phyloP scores from a whole-genome alignment of 2,888 invertebrate species.

The Polydrusus cervinus region DNA sequence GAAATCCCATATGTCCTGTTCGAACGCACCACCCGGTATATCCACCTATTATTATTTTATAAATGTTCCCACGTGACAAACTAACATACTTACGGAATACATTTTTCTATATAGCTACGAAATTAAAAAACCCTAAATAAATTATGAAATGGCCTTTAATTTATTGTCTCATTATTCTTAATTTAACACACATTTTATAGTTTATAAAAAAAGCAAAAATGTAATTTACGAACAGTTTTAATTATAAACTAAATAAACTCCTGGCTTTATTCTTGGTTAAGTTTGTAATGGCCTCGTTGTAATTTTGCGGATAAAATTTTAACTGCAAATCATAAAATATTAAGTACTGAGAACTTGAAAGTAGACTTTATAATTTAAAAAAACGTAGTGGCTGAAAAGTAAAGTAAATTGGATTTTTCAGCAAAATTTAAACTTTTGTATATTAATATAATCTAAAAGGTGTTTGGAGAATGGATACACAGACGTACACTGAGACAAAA shows the following conservation, averaged over 20 bases:
- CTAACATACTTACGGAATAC: no score
- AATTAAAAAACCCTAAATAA: no score
- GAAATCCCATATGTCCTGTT: no score
- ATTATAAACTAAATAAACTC: neutral
- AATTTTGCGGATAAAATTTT: constrained; percentile 9
- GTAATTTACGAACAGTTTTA: neutral
- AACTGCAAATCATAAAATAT: constrained; percentile 14
- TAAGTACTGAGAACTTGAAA: constrained; percentile 9
- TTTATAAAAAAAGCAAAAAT: neutral
- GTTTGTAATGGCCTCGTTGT: constrained; percentile 10
- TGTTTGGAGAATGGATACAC: no score
- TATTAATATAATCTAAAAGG: neutral
- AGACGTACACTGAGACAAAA: no score
- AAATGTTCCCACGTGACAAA: no score
- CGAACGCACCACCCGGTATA: no score
- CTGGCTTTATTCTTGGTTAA: neutral
- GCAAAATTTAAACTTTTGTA: neutral
- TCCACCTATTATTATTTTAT: no score
- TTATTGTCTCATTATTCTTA: neutral
- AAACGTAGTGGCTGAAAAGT: neutral
- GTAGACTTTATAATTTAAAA: constrained; percentile 1
- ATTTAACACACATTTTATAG: neutral
- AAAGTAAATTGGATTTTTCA: neutral
- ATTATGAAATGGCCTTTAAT: no score
- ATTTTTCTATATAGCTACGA: no score